These are phyloP conservation scores for Drosophila flavopinicola DNA, from an alignment of 2,888 invertebrate species.

Conservation along the genomic window DNA sequence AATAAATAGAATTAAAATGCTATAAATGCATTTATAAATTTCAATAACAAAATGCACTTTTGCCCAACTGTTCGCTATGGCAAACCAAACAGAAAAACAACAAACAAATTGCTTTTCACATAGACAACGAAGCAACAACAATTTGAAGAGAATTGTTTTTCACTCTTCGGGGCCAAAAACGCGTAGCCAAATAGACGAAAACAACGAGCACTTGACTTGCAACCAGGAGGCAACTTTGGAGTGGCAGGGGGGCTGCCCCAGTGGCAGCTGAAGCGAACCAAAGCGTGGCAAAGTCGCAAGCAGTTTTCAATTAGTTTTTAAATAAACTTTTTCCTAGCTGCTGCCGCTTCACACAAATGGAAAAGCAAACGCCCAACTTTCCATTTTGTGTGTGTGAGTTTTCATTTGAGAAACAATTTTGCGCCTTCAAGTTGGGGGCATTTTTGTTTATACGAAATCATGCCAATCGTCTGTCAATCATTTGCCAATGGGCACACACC, in stretches of 20 bases:
- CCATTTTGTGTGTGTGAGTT: slow-evolving; percentile 62
- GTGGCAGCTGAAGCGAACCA: slow-evolving; percentile 38
- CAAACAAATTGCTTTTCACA: slow-evolving; percentile 70
- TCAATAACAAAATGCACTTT: slow-evolving; percentile 75
- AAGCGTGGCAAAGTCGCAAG: slow-evolving; percentile 45
- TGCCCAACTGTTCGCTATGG: slow-evolving; percentile 28
- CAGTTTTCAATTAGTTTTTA: slow-evolving; percentile 78
- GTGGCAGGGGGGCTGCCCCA: slow-evolving; percentile 14
- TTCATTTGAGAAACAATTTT: slow-evolving; percentile 48
- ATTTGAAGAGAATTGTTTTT: slow-evolving; percentile 20
- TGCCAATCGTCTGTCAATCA: slow-evolving; percentile 84
- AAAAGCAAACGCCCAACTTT: slow-evolving; percentile 63
- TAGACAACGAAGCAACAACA: slow-evolving; percentile 25
- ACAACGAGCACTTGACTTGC: slow-evolving; percentile 55
- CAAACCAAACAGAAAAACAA: too few species aligned
- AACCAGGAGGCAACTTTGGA: not conserved
- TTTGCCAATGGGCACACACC: slow-evolving; percentile 60
- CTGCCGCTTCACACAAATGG: slow-evolving; percentile 34
- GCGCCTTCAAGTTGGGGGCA: slow-evolving; percentile 42
- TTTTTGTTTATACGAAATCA: slow-evolving; percentile 82
- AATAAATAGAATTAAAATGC: slow-evolving; percentile 51
- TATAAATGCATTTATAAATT: slow-evolving; percentile 62
- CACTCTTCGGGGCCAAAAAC: slow-evolving; percentile 41
- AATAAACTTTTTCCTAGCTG: slow-evolving; percentile 62
- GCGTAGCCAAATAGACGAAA: slow-evolving; percentile 51